A percentile compares a stretch with the other conserved stretches of the same genome.
Conservation (phyloP, 1,140 invertebrate genomes). For the Acromyrmex echinatior region DNA sequence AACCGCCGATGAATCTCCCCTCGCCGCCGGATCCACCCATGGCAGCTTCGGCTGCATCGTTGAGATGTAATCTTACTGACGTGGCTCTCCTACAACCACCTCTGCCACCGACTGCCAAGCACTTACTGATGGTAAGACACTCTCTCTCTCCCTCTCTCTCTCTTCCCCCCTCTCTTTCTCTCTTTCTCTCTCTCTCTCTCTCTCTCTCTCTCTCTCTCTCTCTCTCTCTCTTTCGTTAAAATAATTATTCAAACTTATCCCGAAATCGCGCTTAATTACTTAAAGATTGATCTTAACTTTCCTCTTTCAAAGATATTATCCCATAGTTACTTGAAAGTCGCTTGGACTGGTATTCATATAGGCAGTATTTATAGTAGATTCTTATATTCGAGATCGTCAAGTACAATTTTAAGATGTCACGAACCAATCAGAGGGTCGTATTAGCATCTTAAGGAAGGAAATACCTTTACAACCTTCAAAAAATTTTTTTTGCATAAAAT, state of each 20-base stretch:
- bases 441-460: too few species aligned
- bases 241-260: constrained; percentile 1
- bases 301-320: too few species aligned
- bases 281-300: background rate
- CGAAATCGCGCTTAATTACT: constrained; percentile 6
- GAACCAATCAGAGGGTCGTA: too few species aligned
- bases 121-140: constrained; percentile 75
- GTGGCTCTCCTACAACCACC: constrained; percentile 87
- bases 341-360: background rate
- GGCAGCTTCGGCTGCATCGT: constrained; percentile 68
- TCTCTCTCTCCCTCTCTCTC: too few species aligned
- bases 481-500: too few species aligned
- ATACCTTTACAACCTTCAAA: too few species aligned
- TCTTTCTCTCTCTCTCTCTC: too few species aligned
- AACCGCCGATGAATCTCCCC: constrained; percentile 74
- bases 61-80: constrained; percentile 82
- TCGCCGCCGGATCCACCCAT: constrained; percentile 85
- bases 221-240: background rate
- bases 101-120: constrained; percentile 82
- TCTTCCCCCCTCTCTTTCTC: too few species aligned
- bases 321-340: background rate
- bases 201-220: too few species aligned
- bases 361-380: too few species aligned
- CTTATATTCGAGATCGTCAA: too few species aligned
- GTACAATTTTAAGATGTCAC: too few species aligned